Evolutionary conservation across 1,140 invertebrate species (phyloP), one percentile per base, ranked within the genome.

Genomic region (Drosophila santomea): DNA sequence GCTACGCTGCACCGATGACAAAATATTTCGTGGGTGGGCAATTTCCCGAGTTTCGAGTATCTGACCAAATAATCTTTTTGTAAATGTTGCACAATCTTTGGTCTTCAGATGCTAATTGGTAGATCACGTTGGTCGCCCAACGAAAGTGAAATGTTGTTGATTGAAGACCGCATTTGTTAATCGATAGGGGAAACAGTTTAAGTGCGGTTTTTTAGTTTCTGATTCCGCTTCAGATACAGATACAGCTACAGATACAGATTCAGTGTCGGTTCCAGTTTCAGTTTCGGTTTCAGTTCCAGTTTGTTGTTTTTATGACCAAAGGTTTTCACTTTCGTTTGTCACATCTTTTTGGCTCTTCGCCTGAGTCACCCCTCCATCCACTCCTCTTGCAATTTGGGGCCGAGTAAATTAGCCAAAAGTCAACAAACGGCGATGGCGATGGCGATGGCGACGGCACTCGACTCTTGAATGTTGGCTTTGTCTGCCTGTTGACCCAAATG

Each of bases 291-390:
- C 36, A 48, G 64, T 63, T 41, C 15, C 41, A 35, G 66, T 55
- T 69, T 25, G 36, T 17, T 15, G n/a, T 7, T 28, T 32, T 47
- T 28, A 20, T 38, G 41, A 12, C 20, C 5, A 54, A 54, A 25
- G 67, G 64, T 71, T 71, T 71, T 72, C 68, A 72, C 68, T 72
- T 72, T 72, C 52, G 52, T 72, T 72, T 71, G 66, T 71, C 44
- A 25, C 68, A 71, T 71, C 38, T 14, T 23, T 17, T 4, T 20
- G 17, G 41, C 41, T 20, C 68, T 39, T 14, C 35, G n/a, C n/a
- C 45, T 68, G 64, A 68, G 61, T 68, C 64, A 68, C 68, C 15
- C 35, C 66, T 25, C 28, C 47, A 23, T 2, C 38, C 10, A 15
- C 14, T 20, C 12, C 56, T 6, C 48, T 0, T 25, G 25, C 64